A percentile compares a stretch with the other conserved stretches of the same genome.
Evolutionary conservation across 2,113 vertebrate genomes (phyloP).

Genomic region (Miniopterus natalensis): DNA sequence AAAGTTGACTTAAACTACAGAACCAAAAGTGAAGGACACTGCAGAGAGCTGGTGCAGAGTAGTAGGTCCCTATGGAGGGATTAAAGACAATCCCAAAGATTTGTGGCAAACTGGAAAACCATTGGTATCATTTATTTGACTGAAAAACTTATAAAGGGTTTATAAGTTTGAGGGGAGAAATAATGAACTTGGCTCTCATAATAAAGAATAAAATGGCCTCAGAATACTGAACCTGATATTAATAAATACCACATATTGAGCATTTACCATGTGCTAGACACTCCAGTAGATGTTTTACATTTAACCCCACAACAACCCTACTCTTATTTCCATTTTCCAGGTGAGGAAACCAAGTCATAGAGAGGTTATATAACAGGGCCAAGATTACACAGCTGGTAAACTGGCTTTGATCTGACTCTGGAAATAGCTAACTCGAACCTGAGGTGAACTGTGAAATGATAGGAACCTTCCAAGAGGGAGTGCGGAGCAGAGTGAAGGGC

Average conservation of each 20-base stretch:
- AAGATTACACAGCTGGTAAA: conserved; percentile 1
- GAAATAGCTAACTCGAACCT: conserved; percentile 47
- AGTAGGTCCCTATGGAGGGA: background rate
- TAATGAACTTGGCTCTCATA: conserved; percentile 48
- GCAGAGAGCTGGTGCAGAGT: background rate
- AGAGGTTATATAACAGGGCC: background rate
- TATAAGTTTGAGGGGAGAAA: background rate
- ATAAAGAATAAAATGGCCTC: conserved; percentile 38
- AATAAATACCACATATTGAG: conserved; percentile 20
- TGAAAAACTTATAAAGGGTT: background rate
- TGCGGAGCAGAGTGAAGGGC: conserved; percentile 31
- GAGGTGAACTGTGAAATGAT: conserved; percentile 14
- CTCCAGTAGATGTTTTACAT: background rate
- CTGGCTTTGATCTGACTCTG: background rate
- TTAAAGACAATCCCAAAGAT: conserved; percentile 9
- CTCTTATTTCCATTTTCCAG: conserved; percentile 20
- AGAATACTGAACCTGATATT: background rate
- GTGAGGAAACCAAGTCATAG: conserved; percentile 36
- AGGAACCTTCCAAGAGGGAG: background rate
- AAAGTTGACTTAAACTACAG: conserved; percentile 33
- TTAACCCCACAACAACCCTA: background rate
- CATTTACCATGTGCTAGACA: conserved; percentile 2
- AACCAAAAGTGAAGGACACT: background rate
- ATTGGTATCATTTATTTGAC: conserved; percentile 8
- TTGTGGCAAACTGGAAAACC: conserved; percentile 30